Evolutionary conservation across 2,888 invertebrate genomes (phyloP).

Genomic region (Aphidoletes aphidimyza): DNA sequence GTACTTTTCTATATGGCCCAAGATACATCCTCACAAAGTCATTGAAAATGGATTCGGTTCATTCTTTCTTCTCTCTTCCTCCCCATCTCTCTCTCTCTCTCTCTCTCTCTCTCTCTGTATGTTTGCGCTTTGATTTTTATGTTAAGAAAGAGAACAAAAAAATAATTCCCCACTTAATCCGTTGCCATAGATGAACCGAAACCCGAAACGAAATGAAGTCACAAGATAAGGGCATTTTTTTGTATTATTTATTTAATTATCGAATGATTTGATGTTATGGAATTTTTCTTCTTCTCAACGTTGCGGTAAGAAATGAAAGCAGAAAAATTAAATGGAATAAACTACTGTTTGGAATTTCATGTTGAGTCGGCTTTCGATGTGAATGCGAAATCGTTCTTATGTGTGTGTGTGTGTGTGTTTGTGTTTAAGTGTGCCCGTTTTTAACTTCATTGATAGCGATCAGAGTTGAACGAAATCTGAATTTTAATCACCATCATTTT

Average conservation of each 20-base stretch:
- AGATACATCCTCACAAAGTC: background rate
- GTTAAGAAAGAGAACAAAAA: background rate
- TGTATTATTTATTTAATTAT: background rate
- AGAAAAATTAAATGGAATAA: slow-evolving; percentile 6
- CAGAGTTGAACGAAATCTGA: slow-evolving; percentile 1
- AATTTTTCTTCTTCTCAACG: background rate
- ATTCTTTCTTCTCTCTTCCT: background rate
- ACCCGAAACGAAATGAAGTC: background rate
- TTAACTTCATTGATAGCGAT: background rate
- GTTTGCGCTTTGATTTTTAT: background rate
- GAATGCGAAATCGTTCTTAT: background rate
- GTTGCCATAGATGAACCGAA: background rate
- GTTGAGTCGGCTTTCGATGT: background rate
- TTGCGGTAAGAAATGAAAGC: slow-evolving; percentile 11
- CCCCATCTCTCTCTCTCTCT: background rate
- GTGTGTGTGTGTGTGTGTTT: no score
- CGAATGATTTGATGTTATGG: slow-evolving; percentile 32
- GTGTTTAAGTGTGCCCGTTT: no score
- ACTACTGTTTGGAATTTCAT: background rate
- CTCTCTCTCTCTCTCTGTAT: background rate
- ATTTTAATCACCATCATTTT: background rate
- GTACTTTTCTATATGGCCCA: background rate
- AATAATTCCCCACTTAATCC: background rate
- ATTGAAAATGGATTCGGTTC: background rate
- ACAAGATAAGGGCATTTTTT: slow-evolving; percentile 28